phyloP scores from a whole-genome alignment of 2,888 invertebrate genomes.

The Euzophera pinguis region DNA sequence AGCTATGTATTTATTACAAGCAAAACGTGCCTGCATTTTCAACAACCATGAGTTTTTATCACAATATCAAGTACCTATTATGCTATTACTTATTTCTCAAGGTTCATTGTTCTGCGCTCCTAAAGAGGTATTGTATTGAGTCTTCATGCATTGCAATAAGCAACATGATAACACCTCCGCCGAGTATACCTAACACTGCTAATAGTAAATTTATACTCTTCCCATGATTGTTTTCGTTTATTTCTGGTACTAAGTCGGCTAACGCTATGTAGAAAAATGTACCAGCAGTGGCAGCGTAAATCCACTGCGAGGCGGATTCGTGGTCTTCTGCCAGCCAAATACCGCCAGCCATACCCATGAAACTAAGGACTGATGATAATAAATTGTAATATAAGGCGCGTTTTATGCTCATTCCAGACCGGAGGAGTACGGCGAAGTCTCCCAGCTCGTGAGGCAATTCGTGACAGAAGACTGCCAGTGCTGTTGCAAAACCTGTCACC shows the following conservation, averaged over 20 bases:
- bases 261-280: constrained; percentile 90
- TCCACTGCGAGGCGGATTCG: constrained; percentile 84
- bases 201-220: constrained; percentile 78
- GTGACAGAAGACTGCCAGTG: constrained; percentile 89
- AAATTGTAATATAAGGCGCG: constrained; percentile 87
- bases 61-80: constrained; percentile 15
- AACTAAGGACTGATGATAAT: constrained; percentile 86
- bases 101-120: constrained; percentile 63
- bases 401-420: constrained; percentile 86
- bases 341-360: constrained; percentile 87
- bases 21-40: constrained; percentile 2
- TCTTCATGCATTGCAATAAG: constrained; percentile 86
- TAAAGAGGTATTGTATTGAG: constrained; percentile 72
- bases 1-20: neutral
- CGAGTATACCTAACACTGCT: constrained; percentile 83
- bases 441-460: constrained; percentile 91
- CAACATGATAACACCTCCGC: constrained; percentile 86
- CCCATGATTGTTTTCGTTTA: constrained; percentile 75
- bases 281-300: constrained; percentile 89
- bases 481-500: constrained; percentile 87
- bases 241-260: constrained; percentile 86
- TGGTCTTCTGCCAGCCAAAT: constrained; percentile 85
- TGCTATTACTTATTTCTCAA: constrained; percentile 14
- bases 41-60: constrained; percentile 28
- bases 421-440: constrained; percentile 88